Percentiles rank a stretch among this genome's conserved stretches.
Evolutionary conservation across 2,797 vertebrate species (phyloP).

Genomic region (Pseudomugil tenellus): DNA sequence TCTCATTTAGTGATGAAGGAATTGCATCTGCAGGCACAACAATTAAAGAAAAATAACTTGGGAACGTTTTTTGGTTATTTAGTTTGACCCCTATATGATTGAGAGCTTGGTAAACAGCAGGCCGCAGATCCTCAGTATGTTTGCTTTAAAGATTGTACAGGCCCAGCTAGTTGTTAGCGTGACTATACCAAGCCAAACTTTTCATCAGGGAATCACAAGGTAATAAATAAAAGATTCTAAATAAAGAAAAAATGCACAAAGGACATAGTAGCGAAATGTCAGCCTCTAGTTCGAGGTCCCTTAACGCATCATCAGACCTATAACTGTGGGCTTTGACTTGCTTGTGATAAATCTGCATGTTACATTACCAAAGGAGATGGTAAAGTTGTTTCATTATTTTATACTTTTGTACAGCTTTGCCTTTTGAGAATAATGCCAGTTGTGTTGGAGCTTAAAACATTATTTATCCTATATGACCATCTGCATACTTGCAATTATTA

Average conservation of each 20-base stretch:
- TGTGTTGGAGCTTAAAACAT: neutral
- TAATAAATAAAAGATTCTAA: neutral
- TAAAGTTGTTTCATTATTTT: neutral
- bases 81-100: neutral
- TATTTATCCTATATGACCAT: no score
- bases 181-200: slow-evolving; percentile 30
- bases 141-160: slow-evolving; percentile 8
- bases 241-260: neutral
- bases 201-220: neutral
- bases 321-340: neutral
- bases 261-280: neutral
- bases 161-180: slow-evolving; percentile 36
- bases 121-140: slow-evolving; percentile 48
- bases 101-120: slow-evolving; percentile 60
- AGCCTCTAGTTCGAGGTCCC: neutral
- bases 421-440: neutral
- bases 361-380: neutral
- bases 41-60: accelerated
- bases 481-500: no score
- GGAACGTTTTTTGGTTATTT: neutral
- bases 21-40: accelerated
- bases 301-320: neutral
- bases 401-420: neutral
- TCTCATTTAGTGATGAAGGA: accelerated
- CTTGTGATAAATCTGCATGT: neutral